phyloP scores from a whole-genome alignment of 1,140 invertebrate genomes.

The Metaphire vulgaris region DNA sequence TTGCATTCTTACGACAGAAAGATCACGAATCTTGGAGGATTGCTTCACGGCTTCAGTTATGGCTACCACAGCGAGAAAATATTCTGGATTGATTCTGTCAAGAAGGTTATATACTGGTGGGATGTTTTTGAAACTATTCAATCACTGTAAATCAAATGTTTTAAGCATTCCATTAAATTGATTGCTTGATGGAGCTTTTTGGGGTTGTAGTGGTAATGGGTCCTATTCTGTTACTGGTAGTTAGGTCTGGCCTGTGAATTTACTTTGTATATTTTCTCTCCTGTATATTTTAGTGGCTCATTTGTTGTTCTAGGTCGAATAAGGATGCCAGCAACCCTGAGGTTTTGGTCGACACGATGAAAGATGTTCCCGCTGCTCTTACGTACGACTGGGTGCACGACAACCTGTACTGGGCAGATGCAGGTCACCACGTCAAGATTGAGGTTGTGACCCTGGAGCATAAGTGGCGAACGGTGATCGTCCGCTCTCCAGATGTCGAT shows the following conservation, averaged over 20 bases:
- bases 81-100: constrained; percentile 86
- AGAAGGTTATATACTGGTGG: constrained; percentile 74
- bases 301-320: background rate
- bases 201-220: too few relatives aligned
- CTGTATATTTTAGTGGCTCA: too few relatives aligned
- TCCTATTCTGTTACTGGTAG: too few relatives aligned
- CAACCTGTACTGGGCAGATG: constrained; percentile 93
- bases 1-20: constrained; percentile 28
- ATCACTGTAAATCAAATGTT: too few relatives aligned
- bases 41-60: constrained; percentile 37
- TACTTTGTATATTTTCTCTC: background rate
- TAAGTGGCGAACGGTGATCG: constrained; percentile 75
- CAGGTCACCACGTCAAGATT: constrained; percentile 74
- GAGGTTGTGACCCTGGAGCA: constrained; percentile 82
- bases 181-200: too few relatives aligned
- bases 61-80: constrained; percentile 80
- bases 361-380: constrained; percentile 73
- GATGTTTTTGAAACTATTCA: too few relatives aligned
- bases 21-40: constrained; percentile 31
- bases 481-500: constrained; percentile 62
- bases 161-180: too few relatives aligned
- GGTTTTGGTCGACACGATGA: background rate
- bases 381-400: constrained; percentile 95
- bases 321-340: background rate
- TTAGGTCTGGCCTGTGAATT: too few relatives aligned